Evolutionary conservation across 1,140 invertebrate genomes (phyloP).

Genomic region (Drosophila oshimai): DNA sequence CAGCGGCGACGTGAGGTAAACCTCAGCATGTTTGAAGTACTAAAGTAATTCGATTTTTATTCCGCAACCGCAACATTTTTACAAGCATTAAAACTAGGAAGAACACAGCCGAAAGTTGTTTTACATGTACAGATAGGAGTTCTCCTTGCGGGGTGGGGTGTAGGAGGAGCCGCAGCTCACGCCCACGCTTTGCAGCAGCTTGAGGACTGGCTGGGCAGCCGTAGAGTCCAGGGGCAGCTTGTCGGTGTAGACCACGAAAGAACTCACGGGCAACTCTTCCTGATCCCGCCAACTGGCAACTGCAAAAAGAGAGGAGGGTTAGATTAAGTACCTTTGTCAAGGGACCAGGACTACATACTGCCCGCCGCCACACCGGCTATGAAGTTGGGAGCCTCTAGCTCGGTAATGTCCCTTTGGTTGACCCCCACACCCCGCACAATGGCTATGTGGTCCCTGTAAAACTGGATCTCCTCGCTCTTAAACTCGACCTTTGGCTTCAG

Average conservation of each 20-base stretch:
- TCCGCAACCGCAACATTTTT: slow-evolving; percentile 37
- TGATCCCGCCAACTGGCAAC: slow-evolving; percentile 67
- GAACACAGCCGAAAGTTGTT: slow-evolving; percentile 28
- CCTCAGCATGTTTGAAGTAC: slow-evolving; percentile 64
- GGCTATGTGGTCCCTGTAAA: slow-evolving; percentile 52
- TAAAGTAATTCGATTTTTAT: slow-evolving; percentile 42
- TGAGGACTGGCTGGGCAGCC: slow-evolving; percentile 65
- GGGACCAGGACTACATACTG: slow-evolving; percentile 31
- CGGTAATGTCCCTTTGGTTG: slow-evolving; percentile 18
- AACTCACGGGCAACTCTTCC: slow-evolving; percentile 35
- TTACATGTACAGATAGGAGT: slow-evolving; percentile 72
- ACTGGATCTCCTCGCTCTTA: slow-evolving; percentile 68
- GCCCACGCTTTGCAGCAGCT: slow-evolving; percentile 49
- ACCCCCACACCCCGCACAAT: slow-evolving; percentile 57
- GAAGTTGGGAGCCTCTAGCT: slow-evolving; percentile 75
- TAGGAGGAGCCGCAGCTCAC: slow-evolving; percentile 53
- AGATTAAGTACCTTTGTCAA: too few relatives aligned
- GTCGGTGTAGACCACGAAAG: slow-evolving; percentile 69
- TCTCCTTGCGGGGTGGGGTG: slow-evolving; percentile 53
- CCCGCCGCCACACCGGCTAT: slow-evolving; percentile 71
- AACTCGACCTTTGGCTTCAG: slow-evolving; percentile 72
- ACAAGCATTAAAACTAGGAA: slow-evolving; percentile 25
- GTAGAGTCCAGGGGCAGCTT: slow-evolving; percentile 62
- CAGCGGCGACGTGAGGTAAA: slow-evolving; percentile 46
- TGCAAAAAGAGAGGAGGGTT: neutral